Percentiles rank a stretch among this genome's conserved stretches.
Conservation (phyloP, 2,113 vertebrate genomes). For the Gambusia holbrooki region DNA sequence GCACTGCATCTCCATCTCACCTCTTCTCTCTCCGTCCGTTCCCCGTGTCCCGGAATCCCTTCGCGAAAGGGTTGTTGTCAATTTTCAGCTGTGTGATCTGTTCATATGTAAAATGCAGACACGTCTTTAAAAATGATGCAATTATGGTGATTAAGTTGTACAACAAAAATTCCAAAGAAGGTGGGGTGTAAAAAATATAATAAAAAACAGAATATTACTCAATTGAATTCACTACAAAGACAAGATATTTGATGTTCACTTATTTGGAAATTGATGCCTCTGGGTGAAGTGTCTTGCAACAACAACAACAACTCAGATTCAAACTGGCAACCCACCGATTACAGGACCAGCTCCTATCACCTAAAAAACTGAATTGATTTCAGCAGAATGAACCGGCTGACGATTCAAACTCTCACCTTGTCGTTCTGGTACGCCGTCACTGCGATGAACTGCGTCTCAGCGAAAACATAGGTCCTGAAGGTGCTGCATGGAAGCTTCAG, state of each 20-base stretch:
- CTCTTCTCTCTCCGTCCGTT: conserved; percentile 95
- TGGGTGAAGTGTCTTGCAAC: too few species aligned
- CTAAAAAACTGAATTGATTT: too few species aligned
- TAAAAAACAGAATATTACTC: too few species aligned
- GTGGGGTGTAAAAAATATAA: too few species aligned
- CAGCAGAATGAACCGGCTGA: not conserved
- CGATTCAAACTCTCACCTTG: conserved; percentile 80
- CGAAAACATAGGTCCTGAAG: conserved; percentile 92
- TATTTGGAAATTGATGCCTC: too few species aligned
- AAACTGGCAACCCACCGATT: too few species aligned
- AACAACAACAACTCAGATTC: too few species aligned
- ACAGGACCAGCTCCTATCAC: too few species aligned
- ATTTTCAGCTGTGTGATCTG: conserved; percentile 98
- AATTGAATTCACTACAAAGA: too few species aligned
- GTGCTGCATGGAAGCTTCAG: conserved; percentile 93
- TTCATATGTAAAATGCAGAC: not conserved
- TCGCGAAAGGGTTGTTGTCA: conserved; percentile 85
- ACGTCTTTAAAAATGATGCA: not conserved
- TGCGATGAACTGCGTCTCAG: conserved; percentile 94
- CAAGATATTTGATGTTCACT: too few species aligned
- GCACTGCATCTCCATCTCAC: conserved; percentile 68
- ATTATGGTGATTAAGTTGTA: too few species aligned
- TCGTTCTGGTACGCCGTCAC: conserved; percentile 98
- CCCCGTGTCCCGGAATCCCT: conserved; percentile 94
- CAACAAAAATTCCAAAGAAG: too few species aligned